Conservation (phyloP, 2,888 invertebrate species). For the Anodontia alba region DNA sequence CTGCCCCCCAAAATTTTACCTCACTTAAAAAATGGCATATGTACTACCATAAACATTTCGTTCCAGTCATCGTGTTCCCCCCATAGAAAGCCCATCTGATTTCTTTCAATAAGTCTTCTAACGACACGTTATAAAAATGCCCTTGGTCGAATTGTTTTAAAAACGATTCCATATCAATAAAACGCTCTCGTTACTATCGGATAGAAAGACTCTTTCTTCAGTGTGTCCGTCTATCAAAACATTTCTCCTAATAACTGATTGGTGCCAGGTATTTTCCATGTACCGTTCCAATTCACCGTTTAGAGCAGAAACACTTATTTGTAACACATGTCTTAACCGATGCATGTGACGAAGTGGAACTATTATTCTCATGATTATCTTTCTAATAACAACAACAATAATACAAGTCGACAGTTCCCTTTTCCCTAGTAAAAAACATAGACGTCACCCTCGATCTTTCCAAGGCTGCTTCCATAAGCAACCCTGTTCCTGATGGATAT, state of each 20-base stretch:
- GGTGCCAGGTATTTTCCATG: neutral
- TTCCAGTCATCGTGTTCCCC: neutral
- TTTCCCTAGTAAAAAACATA: too few species aligned
- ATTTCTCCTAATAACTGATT: neutral
- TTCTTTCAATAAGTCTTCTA: neutral
- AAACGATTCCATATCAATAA: neutral
- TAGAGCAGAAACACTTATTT: neutral
- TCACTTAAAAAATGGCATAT: neutral
- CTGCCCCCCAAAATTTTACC: neutral
- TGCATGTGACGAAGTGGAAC: neutral
- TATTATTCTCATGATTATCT: neutral
- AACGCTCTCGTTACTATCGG: neutral
- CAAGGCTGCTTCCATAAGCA: too few species aligned
- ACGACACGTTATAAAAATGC: neutral
- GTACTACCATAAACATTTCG: neutral
- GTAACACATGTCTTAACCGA: neutral
- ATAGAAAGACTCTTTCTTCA: neutral
- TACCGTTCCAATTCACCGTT: neutral
- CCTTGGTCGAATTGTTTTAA: slow-evolving; percentile 4
- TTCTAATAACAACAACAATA: neutral
- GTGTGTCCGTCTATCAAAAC: neutral
- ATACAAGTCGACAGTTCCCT: too few species aligned
- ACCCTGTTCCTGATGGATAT: too few species aligned
- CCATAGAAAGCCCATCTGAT: neutral
- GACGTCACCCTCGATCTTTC: too few species aligned